phyloP scores from a whole-genome alignment of 2,888 invertebrate species.

The Drosophila paracracens region DNA sequence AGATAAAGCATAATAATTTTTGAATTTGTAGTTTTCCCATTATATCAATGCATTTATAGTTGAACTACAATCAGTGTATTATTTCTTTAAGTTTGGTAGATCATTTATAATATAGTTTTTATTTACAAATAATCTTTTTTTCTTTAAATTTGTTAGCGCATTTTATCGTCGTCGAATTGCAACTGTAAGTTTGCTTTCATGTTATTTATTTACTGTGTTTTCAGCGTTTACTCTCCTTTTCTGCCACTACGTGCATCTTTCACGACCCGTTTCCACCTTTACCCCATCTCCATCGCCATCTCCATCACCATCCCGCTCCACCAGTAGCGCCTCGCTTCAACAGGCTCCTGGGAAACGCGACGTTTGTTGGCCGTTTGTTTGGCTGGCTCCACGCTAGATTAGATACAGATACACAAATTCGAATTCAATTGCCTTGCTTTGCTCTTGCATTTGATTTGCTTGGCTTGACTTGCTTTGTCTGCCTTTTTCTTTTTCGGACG shows the following conservation, averaged over 20 bases:
- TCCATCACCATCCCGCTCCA: not conserved
- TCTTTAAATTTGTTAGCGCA: not conserved
- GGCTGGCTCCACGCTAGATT: conserved; percentile 72
- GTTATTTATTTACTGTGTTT: conserved; percentile 72
- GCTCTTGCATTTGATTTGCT: conserved; percentile 21
- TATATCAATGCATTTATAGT: not conserved
- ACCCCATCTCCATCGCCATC: not conserved
- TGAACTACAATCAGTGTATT: not conserved
- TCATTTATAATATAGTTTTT: not conserved
- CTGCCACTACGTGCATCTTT: conserved; percentile 62
- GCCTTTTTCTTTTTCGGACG: conserved; percentile 3
- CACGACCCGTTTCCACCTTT: conserved; percentile 1
- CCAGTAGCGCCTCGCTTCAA: not conserved
- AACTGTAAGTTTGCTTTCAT: not conserved
- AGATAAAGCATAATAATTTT: not conserved
- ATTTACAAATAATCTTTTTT: not conserved
- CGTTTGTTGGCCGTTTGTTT: conserved; percentile 50
- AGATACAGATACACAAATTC: conserved; percentile 75
- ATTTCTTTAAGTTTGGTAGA: not conserved
- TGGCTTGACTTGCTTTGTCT: conserved; percentile 18
- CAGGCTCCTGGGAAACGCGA: conserved; percentile 26
- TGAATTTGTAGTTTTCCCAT: not conserved
- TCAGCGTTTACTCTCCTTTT: conserved; percentile 75
- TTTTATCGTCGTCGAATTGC: not conserved
- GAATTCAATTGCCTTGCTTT: conserved; percentile 64